Percentiles rank a stretch among this genome's conserved stretches.
phyloP scores from a whole-genome alignment of 2,888 invertebrate genomes.

The Acanthosepion esculentum region DNA sequence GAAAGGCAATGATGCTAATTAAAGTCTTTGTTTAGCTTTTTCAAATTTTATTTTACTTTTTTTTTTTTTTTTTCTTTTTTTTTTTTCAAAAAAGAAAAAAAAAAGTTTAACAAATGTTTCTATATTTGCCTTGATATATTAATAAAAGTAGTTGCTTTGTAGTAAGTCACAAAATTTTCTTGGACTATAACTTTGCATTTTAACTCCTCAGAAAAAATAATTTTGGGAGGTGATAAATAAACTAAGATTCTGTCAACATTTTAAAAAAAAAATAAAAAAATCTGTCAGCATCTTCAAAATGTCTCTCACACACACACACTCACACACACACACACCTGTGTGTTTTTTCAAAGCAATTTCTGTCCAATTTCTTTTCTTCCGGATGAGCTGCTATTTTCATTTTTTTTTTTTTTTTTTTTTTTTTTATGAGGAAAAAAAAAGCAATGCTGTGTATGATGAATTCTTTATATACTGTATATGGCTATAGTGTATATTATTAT shows the following conservation, averaged over 20 bases:
- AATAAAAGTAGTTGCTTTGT: conserved; percentile 12
- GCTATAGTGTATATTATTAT: conserved; percentile 25
- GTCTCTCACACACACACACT: no score
- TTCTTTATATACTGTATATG: conserved; percentile 8
- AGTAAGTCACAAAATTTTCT: background rate
- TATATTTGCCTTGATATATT: background rate
- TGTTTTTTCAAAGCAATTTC: background rate
- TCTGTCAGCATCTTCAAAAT: background rate
- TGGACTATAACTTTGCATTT: background rate
- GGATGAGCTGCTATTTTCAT: background rate
- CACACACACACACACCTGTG: no score
- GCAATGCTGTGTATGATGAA: background rate
- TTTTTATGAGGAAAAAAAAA: background rate
- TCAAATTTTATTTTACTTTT: background rate
- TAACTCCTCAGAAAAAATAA: background rate
- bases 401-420: background rate
- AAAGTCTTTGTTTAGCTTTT: no score
- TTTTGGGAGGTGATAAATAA: background rate
- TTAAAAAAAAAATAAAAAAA: background rate
- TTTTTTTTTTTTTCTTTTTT: background rate
- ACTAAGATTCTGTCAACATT: background rate
- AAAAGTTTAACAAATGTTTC: conserved; percentile 33
- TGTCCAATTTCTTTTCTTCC: background rate
- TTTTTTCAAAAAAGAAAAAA: background rate
- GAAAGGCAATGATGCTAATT: background rate